Conservation (phyloP, 1,140 invertebrate species). For the Pararge aegeria region DNA sequence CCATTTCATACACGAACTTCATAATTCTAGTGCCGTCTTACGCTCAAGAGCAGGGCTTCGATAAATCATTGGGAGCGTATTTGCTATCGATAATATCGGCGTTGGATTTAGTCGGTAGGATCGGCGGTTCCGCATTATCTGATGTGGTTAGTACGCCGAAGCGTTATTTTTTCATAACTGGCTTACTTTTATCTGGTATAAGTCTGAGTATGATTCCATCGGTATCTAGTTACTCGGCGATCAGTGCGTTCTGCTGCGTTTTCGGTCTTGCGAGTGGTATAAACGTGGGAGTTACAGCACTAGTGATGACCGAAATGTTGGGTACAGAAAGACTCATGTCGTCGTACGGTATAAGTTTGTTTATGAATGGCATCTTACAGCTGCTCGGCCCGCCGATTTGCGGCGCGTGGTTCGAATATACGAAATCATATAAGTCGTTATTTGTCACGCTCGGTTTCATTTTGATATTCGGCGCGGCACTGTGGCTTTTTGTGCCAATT, state of each 20-base stretch:
- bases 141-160: conserved; percentile 87
- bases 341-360: conserved; percentile 91
- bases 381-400: conserved; percentile 89
- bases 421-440: conserved; percentile 84
- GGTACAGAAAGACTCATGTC: conserved; percentile 90
- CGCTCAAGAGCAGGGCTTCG: conserved; percentile 84
- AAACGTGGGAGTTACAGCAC: conserved; percentile 91
- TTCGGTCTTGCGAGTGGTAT: conserved; percentile 91
- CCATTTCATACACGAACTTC: conserved; percentile 92
- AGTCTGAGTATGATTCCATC: conserved; percentile 85
- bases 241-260: conserved; percentile 85
- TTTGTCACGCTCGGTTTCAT: conserved; percentile 86
- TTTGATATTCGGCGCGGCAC: conserved; percentile 84
- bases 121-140: conserved; percentile 90
- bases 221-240: conserved; percentile 78
- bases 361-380: conserved; percentile 90
- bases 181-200: conserved; percentile 87
- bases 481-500: conserved; percentile 88
- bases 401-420: conserved; percentile 83
- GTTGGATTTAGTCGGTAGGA: conserved; percentile 88
- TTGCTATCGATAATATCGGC: conserved; percentile 89
- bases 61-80: conserved; percentile 84
- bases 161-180: conserved; percentile 89
- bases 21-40: conserved; percentile 89
- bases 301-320: conserved; percentile 92